These are phyloP conservation scores for Protaetia brevitarsis DNA, from an alignment of 1,140 invertebrate genomes.

Conservation along the genomic window DNA sequence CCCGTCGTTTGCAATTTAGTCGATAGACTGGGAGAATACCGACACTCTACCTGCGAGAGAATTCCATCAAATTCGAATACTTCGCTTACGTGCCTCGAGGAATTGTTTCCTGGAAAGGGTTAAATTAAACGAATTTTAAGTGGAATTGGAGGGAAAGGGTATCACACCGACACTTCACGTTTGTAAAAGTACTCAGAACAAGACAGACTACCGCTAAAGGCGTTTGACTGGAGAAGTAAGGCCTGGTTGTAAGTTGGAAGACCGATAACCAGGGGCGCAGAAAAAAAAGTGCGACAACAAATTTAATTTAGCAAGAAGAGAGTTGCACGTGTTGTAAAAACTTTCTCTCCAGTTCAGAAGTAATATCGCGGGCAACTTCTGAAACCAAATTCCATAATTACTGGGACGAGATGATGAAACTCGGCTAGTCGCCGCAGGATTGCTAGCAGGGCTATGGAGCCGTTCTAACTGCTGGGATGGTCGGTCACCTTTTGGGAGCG, in stretches of 20 bases:
- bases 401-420: slow-evolving; percentile 9
- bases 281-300: slow-evolving; percentile 8
- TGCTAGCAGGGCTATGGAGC: too few species aligned
- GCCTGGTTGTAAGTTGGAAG: neutral
- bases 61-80: neutral
- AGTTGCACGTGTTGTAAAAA: slow-evolving; percentile 9
- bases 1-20: neutral
- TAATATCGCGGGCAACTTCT: slow-evolving; percentile 1
- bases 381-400: slow-evolving; percentile 15
- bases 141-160: neutral
- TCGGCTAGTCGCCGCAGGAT: too few species aligned
- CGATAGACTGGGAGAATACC: neutral
- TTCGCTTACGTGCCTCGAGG: neutral
- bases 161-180: neutral
- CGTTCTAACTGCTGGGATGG: too few species aligned
- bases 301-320: slow-evolving; percentile 18
- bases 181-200: neutral
- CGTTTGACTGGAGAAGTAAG: neutral
- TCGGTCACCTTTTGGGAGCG: too few species aligned
- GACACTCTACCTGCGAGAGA: neutral
- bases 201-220: neutral
- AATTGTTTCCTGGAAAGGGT: neutral
- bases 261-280: neutral
- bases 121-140: neutral
- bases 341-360: slow-evolving; percentile 13